A percentile compares a stretch with the other conserved stretches of the same genome.
phyloP scores from a whole-genome alignment of 2,888 invertebrate genomes.

The Aradus depressus region DNA sequence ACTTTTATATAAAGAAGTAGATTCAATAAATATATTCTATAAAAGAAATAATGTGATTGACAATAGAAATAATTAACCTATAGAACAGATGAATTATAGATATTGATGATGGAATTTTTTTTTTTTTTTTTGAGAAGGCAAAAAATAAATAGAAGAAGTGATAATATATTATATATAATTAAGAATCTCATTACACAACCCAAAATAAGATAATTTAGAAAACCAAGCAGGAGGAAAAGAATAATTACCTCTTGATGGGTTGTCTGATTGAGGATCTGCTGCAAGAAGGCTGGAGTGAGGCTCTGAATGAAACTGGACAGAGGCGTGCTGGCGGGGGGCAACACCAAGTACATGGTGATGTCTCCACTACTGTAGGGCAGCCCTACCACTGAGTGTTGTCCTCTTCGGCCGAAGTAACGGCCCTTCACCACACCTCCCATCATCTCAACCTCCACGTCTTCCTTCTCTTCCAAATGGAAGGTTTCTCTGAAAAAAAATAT shows the following conservation, averaged over 20 bases:
- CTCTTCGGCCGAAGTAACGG: slow-evolving; percentile 44
- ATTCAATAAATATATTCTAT: too few relatives aligned
- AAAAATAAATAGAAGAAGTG: too few relatives aligned
- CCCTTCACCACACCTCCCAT: slow-evolving; percentile 55
- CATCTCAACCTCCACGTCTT: slow-evolving; percentile 43
- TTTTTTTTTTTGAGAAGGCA: too few relatives aligned
- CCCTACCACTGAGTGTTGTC: slow-evolving; percentile 51
- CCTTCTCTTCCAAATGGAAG: slow-evolving; percentile 39
- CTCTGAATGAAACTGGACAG: slow-evolving; percentile 38
- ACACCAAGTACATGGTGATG: slow-evolving; percentile 50
- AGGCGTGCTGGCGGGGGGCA: slow-evolving; percentile 47
- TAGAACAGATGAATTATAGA: too few relatives aligned
- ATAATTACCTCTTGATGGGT: slow-evolving; percentile 46
- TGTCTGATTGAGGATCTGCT: slow-evolving; percentile 30
- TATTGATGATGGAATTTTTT: too few relatives aligned
- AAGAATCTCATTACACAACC: not conserved
- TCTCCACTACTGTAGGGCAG: slow-evolving; percentile 58
- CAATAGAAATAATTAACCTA: too few relatives aligned
- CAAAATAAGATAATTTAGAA: too few relatives aligned
- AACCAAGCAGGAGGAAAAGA: too few relatives aligned
- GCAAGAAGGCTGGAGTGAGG: slow-evolving; percentile 41
- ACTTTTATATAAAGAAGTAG: too few relatives aligned
- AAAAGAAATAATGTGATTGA: too few relatives aligned
- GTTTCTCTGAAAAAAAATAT: slow-evolving; percentile 40
- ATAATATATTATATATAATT: not conserved